phyloP scores from a whole-genome alignment of 2,888 invertebrate species.

The Hemicrepidius hirtus region DNA sequence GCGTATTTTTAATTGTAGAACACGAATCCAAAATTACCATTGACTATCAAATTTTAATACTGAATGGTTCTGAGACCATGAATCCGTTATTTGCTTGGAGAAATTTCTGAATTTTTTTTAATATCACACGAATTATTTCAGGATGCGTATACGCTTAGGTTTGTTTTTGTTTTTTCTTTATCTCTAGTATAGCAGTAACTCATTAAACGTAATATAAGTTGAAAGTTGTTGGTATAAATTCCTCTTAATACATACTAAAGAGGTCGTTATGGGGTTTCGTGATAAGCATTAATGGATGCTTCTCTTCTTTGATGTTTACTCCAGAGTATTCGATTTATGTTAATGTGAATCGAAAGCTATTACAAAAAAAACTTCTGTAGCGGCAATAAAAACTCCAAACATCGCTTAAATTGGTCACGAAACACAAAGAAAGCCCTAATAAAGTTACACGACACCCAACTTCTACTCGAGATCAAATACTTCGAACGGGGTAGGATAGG shows the following conservation, averaged over 20 bases:
- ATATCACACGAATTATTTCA: no score
- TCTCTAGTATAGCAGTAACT: neutral
- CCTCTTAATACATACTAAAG: slow-evolving; percentile 32
- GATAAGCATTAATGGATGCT: slow-evolving; percentile 39
- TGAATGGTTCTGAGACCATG: no score
- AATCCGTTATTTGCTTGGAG: no score
- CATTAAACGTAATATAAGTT: slow-evolving; percentile 23
- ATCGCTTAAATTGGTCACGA: slow-evolving; percentile 42
- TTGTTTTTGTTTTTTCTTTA: neutral
- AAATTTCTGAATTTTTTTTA: no score
- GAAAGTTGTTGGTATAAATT: slow-evolving; percentile 22
- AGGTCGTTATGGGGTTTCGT: slow-evolving; percentile 33
- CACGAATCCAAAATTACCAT: no score
- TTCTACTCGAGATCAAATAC: slow-evolving; percentile 31
- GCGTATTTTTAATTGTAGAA: no score
- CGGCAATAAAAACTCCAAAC: slow-evolving; percentile 43
- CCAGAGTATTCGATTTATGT: slow-evolving; percentile 44
- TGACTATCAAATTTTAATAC: no score
- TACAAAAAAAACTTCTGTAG: slow-evolving; percentile 38
- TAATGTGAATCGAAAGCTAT: slow-evolving; percentile 44
- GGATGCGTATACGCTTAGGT: no score
- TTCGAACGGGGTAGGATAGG: slow-evolving; percentile 15
- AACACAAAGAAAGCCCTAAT: slow-evolving; percentile 41
- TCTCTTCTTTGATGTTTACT: slow-evolving; percentile 40
- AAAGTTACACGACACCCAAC: slow-evolving; percentile 40